Base-by-base conservation (phyloP, 2,113 vertebrate genomes). In the Monarcha castaneiventris region DNA sequence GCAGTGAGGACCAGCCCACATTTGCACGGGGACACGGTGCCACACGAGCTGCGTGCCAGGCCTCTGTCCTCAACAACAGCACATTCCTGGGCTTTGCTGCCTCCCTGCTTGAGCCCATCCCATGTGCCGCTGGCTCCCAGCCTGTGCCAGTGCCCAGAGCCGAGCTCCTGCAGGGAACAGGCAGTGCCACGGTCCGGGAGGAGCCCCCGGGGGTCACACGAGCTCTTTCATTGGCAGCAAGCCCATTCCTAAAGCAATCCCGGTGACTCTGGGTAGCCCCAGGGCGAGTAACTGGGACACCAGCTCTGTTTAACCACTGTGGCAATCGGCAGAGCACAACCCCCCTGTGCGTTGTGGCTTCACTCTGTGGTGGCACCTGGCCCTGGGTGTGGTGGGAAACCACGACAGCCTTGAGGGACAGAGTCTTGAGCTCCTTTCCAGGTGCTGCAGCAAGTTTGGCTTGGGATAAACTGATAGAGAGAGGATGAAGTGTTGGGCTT, bases 241-340 rank as follows among this genome's bases (percentile, higher is more conserved):
- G 59, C n/a, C 39, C 33, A 4, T 55, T 94, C 66, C 68, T 76
- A 78, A 91, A 96, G 93, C 89, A 43, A 73, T 79, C 87, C 95
- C 21, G 14, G 93, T 48, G 94, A 89, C 97, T 94, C 93, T 54
- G 58, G 44, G 76, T n/a, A 89, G 92, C 94, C 82, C 91, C 93
- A 76, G 37, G 76, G 78, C 2, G 76, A 92, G 91, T 94, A 92
- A 72, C 90, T 16, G 96, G 94, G 94, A 93, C 94, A 94, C 72
- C 30, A 48, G 89, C 80, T 92, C 63, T 7, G 25, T 71, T 93
- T 48, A 51, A 7, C 61, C 72, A 8, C 43, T 8, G 74, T 82
- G 94, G 94, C 89, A 96, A 67, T 92, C 44, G 94, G 93, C 93
- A 87, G 76, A 35, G 32, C 77, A 73, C 84, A 80, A n/a, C 68